These are phyloP conservation scores for Phortica variegata DNA, from an alignment of 1,140 invertebrate genomes.

Conservation along the genomic window DNA sequence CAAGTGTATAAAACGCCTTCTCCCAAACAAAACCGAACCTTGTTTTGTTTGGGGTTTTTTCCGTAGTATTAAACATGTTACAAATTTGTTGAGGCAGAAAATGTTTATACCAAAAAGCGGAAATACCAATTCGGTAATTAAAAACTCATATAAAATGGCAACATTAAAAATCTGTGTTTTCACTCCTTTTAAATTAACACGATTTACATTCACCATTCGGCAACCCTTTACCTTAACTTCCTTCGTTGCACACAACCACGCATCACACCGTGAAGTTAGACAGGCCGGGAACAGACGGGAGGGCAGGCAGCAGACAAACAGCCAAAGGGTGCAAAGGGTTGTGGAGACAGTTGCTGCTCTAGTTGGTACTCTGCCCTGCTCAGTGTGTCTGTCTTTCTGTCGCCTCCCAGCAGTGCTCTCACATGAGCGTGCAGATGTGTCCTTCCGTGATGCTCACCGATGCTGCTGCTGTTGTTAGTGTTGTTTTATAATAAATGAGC, in stretches of 20 bases:
- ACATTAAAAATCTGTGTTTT: constrained; percentile 28
- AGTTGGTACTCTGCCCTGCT: constrained; percentile 27
- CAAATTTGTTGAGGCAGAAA: too few relatives aligned
- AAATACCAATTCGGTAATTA: constrained; percentile 54
- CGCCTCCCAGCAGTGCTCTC: constrained; percentile 1
- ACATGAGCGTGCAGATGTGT: too few relatives aligned
- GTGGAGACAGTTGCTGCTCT: constrained; percentile 29
- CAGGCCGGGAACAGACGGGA: neutral
- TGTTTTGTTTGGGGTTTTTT: too few relatives aligned
- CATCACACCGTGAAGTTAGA: constrained; percentile 15
- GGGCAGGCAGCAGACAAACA: neutral
- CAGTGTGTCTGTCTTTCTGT: constrained; percentile 16
- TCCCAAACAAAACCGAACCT: too few relatives aligned
- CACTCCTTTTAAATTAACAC: constrained; percentile 44
- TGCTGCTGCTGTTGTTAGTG: constrained; percentile 17
- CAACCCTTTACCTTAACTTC: constrained; percentile 32
- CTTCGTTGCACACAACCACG: neutral
- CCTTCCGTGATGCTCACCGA: too few relatives aligned
- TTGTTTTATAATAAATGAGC: constrained; percentile 56
- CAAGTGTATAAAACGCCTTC: too few relatives aligned
- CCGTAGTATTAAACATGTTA: neutral
- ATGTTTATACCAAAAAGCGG: constrained; percentile 10
- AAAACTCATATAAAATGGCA: constrained; percentile 53
- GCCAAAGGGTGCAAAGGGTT: constrained; percentile 22
- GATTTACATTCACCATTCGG: constrained; percentile 43